These are phyloP conservation scores for Portevinia maculata DNA, from an alignment of 2,888 invertebrate species.

Conservation along the genomic window DNA sequence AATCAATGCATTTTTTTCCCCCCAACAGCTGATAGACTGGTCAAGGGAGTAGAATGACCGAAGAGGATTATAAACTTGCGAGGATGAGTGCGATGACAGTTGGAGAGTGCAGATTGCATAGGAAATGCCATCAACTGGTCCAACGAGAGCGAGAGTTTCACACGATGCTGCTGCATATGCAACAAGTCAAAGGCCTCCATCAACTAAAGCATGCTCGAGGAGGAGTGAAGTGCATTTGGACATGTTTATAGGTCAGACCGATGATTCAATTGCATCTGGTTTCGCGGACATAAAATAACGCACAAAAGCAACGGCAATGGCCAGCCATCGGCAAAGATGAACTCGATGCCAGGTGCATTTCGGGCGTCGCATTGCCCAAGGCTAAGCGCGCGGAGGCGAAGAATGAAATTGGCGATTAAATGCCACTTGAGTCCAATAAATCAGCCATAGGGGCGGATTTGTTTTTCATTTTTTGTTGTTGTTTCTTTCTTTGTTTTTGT, in stretches of 20 bases:
- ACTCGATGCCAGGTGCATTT: slow-evolving; percentile 63
- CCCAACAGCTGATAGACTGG: slow-evolving; percentile 13
- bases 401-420: slow-evolving; percentile 66
- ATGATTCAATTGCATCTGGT: slow-evolving; percentile 72
- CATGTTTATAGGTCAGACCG: slow-evolving; percentile 70
- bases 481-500: neutral
- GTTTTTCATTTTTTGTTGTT: slow-evolving; percentile 2
- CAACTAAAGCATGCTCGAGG: slow-evolving; percentile 19
- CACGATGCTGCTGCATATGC: slow-evolving; percentile 49
- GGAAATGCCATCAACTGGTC: slow-evolving; percentile 59
- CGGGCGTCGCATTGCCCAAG: slow-evolving; percentile 45
- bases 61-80: slow-evolving; percentile 22
- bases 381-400: slow-evolving; percentile 40
- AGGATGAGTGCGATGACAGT: slow-evolving; percentile 62
- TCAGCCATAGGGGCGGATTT: slow-evolving; percentile 62
- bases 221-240: slow-evolving; percentile 47
- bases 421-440: slow-evolving; percentile 66
- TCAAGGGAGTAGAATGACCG: neutral
- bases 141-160: slow-evolving; percentile 73
- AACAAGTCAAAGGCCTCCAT: slow-evolving; percentile 50
- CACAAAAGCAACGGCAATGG: slow-evolving; percentile 41
- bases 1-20: slow-evolving; percentile 55
- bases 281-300: slow-evolving; percentile 27
- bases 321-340: slow-evolving; percentile 47
- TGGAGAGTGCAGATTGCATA: slow-evolving; percentile 59